Evolutionary conservation across 2,797 vertebrate genomes (phyloP), one percentile per base, ranked within the genome.

Genomic region (Phoebastria nigripes): DNA sequence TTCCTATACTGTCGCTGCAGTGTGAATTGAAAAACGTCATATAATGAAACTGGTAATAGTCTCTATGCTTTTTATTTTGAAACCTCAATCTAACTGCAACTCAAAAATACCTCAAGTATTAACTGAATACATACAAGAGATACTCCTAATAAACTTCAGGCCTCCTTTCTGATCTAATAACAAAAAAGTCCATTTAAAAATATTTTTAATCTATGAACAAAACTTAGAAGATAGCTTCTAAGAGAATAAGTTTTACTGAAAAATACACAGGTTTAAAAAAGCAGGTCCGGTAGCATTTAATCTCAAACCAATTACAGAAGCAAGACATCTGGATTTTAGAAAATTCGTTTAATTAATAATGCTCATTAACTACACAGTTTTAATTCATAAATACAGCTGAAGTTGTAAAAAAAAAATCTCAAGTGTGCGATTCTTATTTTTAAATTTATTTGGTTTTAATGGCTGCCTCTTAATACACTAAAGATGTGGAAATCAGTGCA

Each of bases 301-400:
- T n/a, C 28, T 87, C 63, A 91, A 82, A 94, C 56, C 55, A 97
- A 74, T 82, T 91, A 81, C 26, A 93, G 61, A 87, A 94, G 37
- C 81, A 77, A 95, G 59, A 88, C 35, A 1, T 42, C 59, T 86
- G 71, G 82, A 83, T 67, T 95, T 96, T 81, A 93, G 69, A 97
- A 97, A 96, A 97, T 70, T 6, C 63, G 71, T 96, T 96, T 90
- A 93, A 96, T 97, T 97, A 94, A 82, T 80, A 96, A 97, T 58
- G 81, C 79, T 95, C 83, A 78, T 83, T 88, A 97, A 95, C 93
- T 77, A 91, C 61, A 95, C 20, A 87, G 90, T 82, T 93, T 95
- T 93, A 81, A 95, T 95, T 94, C 92, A 97, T 82, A 97, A 97
- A 96, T 94, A 97, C 80, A 91, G 46, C 74, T 22, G 44, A 76